phyloP scores from a whole-genome alignment of 2,797 vertebrate genomes.

The Ictinia mississippiensis region DNA sequence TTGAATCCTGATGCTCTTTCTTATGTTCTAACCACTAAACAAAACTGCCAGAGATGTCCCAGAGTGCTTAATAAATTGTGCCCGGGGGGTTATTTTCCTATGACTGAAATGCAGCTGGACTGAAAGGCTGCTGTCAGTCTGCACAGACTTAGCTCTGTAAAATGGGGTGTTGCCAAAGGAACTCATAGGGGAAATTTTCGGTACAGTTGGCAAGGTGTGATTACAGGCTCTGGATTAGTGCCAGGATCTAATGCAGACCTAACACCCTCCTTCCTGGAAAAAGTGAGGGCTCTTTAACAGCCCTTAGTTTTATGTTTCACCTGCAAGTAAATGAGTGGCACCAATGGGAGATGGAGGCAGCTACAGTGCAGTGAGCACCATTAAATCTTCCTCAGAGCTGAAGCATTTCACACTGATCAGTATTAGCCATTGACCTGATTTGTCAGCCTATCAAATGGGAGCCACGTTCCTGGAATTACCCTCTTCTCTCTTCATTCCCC shows the following conservation, averaged over 20 bases:
- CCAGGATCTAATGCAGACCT: conserved; percentile 63
- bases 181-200: conserved; percentile 62
- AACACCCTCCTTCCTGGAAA: conserved; percentile 67
- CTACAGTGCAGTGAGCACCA: conserved; percentile 3
- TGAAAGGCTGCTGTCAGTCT: conserved; percentile 63
- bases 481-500: neutral
- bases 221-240: conserved; percentile 50
- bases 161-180: conserved; percentile 61
- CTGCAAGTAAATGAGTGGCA: conserved; percentile 62
- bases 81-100: conserved; percentile 43
- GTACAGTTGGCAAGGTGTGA: conserved; percentile 67
- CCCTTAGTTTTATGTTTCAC: conserved; percentile 62
- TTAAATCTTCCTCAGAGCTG: conserved; percentile 44
- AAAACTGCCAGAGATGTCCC: conserved; percentile 46
- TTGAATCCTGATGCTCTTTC: conserved; percentile 20
- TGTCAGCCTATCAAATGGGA: neutral
- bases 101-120: conserved; percentile 65
- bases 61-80: conserved; percentile 49
- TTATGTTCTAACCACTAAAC: neutral
- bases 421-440: conserved; percentile 50
- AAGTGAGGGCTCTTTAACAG: conserved; percentile 61
- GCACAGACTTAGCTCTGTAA: conserved; percentile 49
- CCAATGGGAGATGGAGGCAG: conserved; percentile 43
- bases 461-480: neutral
- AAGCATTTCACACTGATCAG: conserved; percentile 33